phyloP scores from a whole-genome alignment of 35 echinoderm and acorn worm species.

The Acanthaster planci region DNA sequence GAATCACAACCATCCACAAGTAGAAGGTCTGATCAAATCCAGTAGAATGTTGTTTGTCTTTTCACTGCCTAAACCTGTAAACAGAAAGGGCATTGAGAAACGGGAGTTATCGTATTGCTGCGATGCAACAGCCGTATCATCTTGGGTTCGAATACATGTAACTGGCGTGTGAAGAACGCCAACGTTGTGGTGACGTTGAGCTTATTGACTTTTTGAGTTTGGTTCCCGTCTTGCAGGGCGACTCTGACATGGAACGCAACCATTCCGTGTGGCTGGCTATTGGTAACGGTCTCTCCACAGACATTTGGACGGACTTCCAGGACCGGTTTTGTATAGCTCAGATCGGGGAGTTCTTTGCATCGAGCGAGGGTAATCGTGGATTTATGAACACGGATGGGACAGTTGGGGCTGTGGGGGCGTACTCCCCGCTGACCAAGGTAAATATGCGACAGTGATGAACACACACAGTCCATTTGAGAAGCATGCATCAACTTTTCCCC shows the following conservation, averaged over 20 bases:
- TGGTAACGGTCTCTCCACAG: conserved; percentile 74
- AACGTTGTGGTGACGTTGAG: not conserved
- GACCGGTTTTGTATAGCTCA: conserved; percentile 74
- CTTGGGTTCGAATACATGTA: no score
- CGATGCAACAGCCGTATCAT: no score
- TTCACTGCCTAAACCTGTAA: no score
- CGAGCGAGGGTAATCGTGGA: conserved; percentile 70
- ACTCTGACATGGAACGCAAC: conserved; percentile 65
- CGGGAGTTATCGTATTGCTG: no score
- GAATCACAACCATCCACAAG: no score
- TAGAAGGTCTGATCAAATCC: no score
- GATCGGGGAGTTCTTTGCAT: conserved; percentile 85
- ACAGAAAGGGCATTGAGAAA: no score
- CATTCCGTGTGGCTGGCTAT: conserved; percentile 58
- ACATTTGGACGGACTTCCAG: conserved; percentile 85
- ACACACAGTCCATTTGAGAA: no score
- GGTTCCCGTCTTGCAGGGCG: conserved; percentile 29
- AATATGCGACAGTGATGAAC: no score
- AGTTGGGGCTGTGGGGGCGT: conserved; percentile 68
- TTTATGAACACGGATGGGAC: conserved; percentile 79
- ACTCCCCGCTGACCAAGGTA: conserved; percentile 75
- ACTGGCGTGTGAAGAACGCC: no score
- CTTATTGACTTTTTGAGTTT: not conserved
- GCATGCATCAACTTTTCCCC: no score
- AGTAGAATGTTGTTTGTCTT: no score